Percentiles rank a stretch among this genome's conserved stretches.
Evolutionary conservation across 2,113 vertebrate genomes (phyloP).

Genomic region (Probosciger aterrimus): DNA sequence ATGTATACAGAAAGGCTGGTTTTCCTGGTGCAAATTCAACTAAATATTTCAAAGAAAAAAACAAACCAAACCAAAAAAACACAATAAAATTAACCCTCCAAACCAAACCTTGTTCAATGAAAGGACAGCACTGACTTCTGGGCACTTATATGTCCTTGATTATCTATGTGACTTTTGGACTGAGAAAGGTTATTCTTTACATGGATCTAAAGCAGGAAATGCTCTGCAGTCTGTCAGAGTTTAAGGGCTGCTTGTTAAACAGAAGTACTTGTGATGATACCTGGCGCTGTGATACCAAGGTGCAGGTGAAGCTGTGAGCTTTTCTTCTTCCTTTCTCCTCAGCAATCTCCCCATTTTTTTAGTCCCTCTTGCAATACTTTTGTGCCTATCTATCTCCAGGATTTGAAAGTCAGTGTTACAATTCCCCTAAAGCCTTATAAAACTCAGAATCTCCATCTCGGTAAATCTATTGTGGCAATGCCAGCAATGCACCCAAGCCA

Average conservation of each 20-base stretch:
- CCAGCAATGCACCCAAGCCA: background rate
- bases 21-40: background rate
- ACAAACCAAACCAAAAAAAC: background rate
- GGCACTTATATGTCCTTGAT: background rate
- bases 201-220: background rate
- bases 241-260: background rate
- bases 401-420: background rate
- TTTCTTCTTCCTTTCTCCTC: background rate
- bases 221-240: background rate
- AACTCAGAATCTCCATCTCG: background rate
- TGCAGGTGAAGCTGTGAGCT: background rate
- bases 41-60: background rate
- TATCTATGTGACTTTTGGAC: background rate
- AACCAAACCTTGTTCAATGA: background rate
- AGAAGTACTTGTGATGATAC: background rate
- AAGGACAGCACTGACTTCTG: background rate
- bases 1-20: background rate
- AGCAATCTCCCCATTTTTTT: background rate
- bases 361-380: background rate
- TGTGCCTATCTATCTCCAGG: background rate
- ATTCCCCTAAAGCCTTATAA: background rate
- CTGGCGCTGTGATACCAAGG: background rate
- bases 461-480: background rate
- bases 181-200: background rate
- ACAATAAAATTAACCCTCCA: background rate